Percentiles rank a stretch among this genome's conserved stretches.
These are phyloP conservation scores for Rhagophthalmus giganteus DNA, from an alignment of 2,888 invertebrate species.

Conservation along the genomic window DNA sequence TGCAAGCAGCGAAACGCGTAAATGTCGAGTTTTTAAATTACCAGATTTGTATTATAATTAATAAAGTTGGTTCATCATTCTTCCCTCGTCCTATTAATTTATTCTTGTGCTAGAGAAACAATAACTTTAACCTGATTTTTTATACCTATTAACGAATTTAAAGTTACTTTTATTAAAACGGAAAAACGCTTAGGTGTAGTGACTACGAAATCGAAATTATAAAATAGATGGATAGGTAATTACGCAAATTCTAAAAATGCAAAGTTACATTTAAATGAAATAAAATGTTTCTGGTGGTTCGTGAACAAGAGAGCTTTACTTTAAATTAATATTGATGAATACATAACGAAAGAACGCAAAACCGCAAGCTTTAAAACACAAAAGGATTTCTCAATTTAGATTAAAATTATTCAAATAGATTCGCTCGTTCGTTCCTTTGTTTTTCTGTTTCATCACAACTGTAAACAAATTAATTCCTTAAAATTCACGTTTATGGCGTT, in stretches of 20 bases:
- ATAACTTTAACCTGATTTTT: too few relatives aligned
- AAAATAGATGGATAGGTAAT: too few relatives aligned
- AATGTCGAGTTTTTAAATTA: too few relatives aligned
- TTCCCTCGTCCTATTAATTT: too few relatives aligned
- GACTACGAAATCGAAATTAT: too few relatives aligned
- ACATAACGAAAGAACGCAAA: conserved; percentile 4
- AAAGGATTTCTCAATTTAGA: conserved; percentile 5
- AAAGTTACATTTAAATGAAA: background rate
- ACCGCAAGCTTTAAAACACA: conserved; percentile 8
- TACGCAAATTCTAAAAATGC: background rate
- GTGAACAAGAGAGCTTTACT: conserved; percentile 16
- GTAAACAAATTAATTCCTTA: conserved; percentile 6
- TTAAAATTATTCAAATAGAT: conserved; percentile 8
- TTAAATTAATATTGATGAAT: conserved; percentile 13
- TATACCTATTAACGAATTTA: too few relatives aligned
- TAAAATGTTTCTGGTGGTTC: conserved; percentile 1
- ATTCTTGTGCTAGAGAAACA: too few relatives aligned
- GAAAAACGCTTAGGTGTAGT: too few relatives aligned
- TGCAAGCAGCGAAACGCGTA: too few relatives aligned
- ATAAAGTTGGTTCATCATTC: too few relatives aligned
- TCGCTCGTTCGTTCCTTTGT: conserved; percentile 3
- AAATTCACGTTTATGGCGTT: background rate
- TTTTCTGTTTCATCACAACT: conserved; percentile 3
- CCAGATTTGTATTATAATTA: too few relatives aligned
- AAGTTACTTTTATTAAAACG: too few relatives aligned